Conservation (phyloP, 2,113 vertebrate genomes). For the Plectropomus leopardus region DNA sequence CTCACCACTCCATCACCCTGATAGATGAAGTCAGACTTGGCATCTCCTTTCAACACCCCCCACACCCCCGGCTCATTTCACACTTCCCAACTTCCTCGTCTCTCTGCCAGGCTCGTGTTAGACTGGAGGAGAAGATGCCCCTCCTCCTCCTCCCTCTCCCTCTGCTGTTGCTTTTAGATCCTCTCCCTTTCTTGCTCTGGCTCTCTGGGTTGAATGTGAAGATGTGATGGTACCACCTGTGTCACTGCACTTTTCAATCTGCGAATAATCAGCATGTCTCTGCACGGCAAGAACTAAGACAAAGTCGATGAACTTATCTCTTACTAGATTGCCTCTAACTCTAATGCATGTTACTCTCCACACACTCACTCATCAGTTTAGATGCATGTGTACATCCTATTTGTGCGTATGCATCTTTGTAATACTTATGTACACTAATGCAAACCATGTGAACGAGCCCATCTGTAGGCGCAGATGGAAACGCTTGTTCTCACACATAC, state of each 20-base stretch:
- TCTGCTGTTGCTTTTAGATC: neutral
- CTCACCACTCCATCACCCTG: constrained; percentile 51
- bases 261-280: constrained; percentile 7
- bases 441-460: constrained; percentile 31
- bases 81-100: constrained; percentile 55
- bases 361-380: neutral
- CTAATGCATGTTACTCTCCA: neutral
- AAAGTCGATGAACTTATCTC: neutral
- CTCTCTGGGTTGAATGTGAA: neutral
- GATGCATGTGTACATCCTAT: neutral
- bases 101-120: constrained; percentile 48
- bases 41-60: constrained; percentile 19
- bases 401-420: neutral
- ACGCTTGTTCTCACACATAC: constrained; percentile 6
- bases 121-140: constrained; percentile 12
- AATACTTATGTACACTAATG: neutral
- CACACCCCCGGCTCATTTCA: constrained; percentile 69
- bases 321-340: neutral
- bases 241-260: neutral
- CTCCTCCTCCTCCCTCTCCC: neutral
- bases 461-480: constrained; percentile 50
- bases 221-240: neutral
- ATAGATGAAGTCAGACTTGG: constrained; percentile 55
- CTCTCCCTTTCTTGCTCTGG: neutral
- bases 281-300: neutral